A percentile compares a stretch with the other conserved stretches of the same genome.
Evolutionary conservation across 2,113 vertebrate genomes (phyloP).

Genomic region (Siniperca chuatsi): DNA sequence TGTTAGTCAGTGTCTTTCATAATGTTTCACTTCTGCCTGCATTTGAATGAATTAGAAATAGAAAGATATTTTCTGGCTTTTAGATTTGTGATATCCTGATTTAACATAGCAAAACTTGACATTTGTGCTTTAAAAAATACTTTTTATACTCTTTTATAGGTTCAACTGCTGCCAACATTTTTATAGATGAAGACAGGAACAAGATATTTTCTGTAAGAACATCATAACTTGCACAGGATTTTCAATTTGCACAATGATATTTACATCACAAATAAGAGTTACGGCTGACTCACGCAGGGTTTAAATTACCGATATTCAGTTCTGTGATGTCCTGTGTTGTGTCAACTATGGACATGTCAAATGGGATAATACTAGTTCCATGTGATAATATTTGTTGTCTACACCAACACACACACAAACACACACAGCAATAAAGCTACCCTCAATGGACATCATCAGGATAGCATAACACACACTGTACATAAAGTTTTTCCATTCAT

Average conservation of each 20-base stretch:
- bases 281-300: neutral
- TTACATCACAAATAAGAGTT: neutral
- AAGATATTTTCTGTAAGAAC: neutral
- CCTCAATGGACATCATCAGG: conserved; percentile 53
- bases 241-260: conserved; percentile 7
- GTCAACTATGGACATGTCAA: neutral
- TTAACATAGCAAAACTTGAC: neutral
- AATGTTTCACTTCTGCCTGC: no score
- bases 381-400: neutral
- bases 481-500: conserved; percentile 59
- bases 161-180: neutral
- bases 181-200: neutral
- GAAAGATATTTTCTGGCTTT: neutral
- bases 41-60: neutral
- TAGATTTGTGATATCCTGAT: neutral
- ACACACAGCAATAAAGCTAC: conserved; percentile 47
- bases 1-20: neutral
- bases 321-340: neutral
- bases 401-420: neutral
- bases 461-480: conserved; percentile 43
- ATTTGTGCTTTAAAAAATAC: neutral
- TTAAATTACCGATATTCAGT: neutral
- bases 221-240: neutral
- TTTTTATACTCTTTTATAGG: neutral
- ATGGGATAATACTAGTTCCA: neutral